Evolutionary conservation across 2,888 invertebrate species (phyloP).

Genomic region (Tachina lurida): DNA sequence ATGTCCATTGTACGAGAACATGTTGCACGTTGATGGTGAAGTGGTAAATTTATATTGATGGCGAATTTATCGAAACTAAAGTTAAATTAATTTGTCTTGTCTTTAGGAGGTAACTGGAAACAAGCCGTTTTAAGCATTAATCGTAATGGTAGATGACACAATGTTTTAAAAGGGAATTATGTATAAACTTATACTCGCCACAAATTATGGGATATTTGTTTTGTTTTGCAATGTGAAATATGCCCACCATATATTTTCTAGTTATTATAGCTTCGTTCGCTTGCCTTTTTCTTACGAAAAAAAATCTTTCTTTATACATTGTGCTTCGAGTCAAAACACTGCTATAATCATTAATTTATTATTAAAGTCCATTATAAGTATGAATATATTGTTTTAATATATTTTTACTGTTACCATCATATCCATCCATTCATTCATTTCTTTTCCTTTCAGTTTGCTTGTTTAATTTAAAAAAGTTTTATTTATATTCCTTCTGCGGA

Average conservation of each 20-base stretch:
- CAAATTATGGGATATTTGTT: not conserved
- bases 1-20: slow-evolving; percentile 14
- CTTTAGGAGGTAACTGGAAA: slow-evolving; percentile 54
- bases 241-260: not conserved
- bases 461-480: slow-evolving; percentile 18
- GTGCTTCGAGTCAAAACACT: slow-evolving; percentile 54
- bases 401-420: not conserved
- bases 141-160: slow-evolving; percentile 47
- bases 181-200: not conserved
- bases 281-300: not conserved
- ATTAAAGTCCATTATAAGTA: slow-evolving; percentile 32
- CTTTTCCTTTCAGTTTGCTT: slow-evolving; percentile 10
- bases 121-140: slow-evolving; percentile 46
- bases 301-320: slow-evolving; percentile 45
- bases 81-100: slow-evolving; percentile 81
- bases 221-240: slow-evolving; percentile 7
- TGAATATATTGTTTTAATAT: slow-evolving; percentile 33
- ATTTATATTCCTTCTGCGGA: slow-evolving; percentile 59
- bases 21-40: slow-evolving; percentile 18
- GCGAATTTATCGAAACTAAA: slow-evolving; percentile 81
- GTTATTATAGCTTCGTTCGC: not conserved
- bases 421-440: no score
- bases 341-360: slow-evolving; percentile 50
- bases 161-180: slow-evolving; percentile 21
- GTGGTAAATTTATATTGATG: slow-evolving; percentile 74